These are phyloP conservation scores for Callocephalon fimbriatum DNA, from an alignment of 2,113 vertebrate genomes.

Conservation along the genomic window DNA sequence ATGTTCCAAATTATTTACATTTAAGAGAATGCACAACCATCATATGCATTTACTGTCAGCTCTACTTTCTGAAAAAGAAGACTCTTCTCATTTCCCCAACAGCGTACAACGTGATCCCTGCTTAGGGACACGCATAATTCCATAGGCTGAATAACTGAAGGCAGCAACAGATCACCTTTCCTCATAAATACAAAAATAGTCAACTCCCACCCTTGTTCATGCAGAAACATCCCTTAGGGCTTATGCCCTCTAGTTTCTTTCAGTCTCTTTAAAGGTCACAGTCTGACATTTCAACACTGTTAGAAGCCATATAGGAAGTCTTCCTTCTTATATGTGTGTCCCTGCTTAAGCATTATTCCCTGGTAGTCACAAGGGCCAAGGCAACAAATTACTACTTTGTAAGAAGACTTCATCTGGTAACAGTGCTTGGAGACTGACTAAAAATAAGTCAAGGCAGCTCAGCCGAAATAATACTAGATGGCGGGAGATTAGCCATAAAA, in stretches of 20 bases:
- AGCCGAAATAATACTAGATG: background rate
- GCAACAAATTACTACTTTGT: background rate
- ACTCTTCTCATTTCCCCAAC: background rate
- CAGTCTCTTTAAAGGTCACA: background rate
- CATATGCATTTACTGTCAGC: background rate
- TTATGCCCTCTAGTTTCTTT: background rate
- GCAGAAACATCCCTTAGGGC: background rate
- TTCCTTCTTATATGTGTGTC: background rate
- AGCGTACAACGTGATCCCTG: background rate
- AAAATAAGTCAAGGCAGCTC: background rate
- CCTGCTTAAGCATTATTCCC: background rate
- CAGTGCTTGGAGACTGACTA: background rate
- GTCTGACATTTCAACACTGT: background rate
- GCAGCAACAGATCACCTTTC: background rate
- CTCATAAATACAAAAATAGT: background rate
- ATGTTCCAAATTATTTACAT: background rate
- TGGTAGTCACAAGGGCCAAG: background rate
- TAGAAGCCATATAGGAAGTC: background rate
- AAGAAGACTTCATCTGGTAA: background rate
- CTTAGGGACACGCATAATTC: fast-evolving
- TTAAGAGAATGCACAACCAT: background rate
- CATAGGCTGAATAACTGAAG: background rate
- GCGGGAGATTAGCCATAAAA: background rate
- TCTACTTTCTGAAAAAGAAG: background rate
- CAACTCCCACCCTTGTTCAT: background rate